Evolutionary conservation across 2,113 vertebrate species (phyloP).

Genomic region (Sus scrofa): T2T-Sscrofa CM000826.6:97025501-97026000

Average conservation of each 20-base stretch:
- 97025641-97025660: conserved; percentile 15
- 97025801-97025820: background rate
- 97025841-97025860: conserved; percentile 37
- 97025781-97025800: background rate
- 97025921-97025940: background rate
- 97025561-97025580: background rate
- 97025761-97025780: conserved; percentile 20
- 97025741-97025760: background rate
- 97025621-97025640: background rate
- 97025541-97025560: background rate
- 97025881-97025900: background rate
- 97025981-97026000: background rate
- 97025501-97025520: background rate
- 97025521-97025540: background rate
- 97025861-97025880: background rate
- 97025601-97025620: background rate
- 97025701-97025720: background rate
- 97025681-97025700: background rate
- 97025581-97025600: background rate
- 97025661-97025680: background rate
- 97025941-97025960: background rate
- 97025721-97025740: background rate
- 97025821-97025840: background rate
- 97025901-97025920: background rate
- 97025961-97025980: background rate